Evolutionary conservation across 2,797 vertebrate species (phyloP).

Genomic region (Peromyscus eremicus): DNA sequence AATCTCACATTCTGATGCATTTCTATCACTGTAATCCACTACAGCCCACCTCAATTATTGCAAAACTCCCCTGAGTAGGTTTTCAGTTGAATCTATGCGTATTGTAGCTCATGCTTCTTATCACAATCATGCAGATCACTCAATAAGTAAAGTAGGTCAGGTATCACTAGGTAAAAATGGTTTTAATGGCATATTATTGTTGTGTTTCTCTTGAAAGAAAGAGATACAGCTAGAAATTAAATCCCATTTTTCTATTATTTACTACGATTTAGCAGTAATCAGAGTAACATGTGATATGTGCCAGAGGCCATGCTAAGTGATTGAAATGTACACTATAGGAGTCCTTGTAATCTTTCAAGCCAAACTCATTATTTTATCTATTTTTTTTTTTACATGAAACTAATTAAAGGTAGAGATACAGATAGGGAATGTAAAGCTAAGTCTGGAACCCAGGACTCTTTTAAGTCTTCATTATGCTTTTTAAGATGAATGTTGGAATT

Average conservation of each 20-base stretch:
- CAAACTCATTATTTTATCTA: neutral
- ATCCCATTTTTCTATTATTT: conserved; percentile 46
- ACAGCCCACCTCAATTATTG: neutral
- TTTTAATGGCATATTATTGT: neutral
- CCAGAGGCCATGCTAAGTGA: neutral
- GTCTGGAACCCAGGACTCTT: neutral
- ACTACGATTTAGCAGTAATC: neutral
- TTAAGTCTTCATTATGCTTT: neutral
- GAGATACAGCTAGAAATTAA: neutral
- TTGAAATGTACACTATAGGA: neutral
- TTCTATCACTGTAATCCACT: neutral
- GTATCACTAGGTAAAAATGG: neutral
- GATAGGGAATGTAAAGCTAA: neutral
- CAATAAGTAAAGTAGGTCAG: neutral
- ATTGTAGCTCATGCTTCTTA: neutral
- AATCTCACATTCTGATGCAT: neutral
- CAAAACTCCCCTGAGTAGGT: neutral
- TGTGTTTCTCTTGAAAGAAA: conserved; percentile 49
- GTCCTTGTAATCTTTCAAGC: neutral
- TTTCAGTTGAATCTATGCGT: neutral
- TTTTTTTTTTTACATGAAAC: neutral
- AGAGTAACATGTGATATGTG: neutral
- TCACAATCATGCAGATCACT: neutral
- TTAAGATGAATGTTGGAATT: neutral
- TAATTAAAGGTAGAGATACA: conserved; percentile 4